A percentile compares a stretch with the other conserved stretches of the same genome.
Evolutionary conservation across 2,113 vertebrate genomes (phyloP).

Genomic region (Mesocricetus auratus): DNA sequence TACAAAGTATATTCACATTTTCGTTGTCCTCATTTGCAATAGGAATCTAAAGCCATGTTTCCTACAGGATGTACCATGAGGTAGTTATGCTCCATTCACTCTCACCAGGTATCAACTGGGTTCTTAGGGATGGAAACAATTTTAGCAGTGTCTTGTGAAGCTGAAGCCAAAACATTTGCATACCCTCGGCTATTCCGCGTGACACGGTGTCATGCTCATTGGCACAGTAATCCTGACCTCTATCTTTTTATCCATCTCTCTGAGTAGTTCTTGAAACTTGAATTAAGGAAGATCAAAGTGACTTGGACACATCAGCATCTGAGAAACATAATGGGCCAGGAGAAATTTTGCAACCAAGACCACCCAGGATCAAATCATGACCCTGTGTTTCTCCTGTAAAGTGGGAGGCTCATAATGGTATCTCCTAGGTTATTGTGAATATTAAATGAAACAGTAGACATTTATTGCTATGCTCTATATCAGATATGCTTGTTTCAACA

Average conservation of each 20-base stretch:
- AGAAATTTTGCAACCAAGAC: not conserved
- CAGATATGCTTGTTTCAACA: not conserved
- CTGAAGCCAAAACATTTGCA: not conserved
- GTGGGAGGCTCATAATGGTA: not conserved
- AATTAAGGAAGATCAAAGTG: not conserved
- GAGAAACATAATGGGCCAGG: not conserved
- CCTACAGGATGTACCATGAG: not conserved
- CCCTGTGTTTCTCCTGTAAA: not conserved
- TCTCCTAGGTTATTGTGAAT: not conserved
- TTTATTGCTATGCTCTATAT: not conserved
- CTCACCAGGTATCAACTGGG: not conserved
- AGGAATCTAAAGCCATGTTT: not conserved
- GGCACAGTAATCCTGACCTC: not conserved
- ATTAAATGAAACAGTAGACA: not conserved
- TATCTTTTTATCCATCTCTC: not conserved
- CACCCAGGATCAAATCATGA: not conserved
- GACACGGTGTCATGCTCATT: not conserved
- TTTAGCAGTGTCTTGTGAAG: not conserved
- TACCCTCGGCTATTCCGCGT: not conserved
- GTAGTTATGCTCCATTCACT: not conserved
- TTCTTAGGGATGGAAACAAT: not conserved
- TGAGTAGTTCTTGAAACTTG: not conserved
- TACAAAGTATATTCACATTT: not conserved
- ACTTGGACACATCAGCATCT: not conserved
- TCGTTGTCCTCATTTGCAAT: not conserved